A percentile compares a stretch with the other conserved stretches of the same genome.
Evolutionary conservation across 2,888 invertebrate species (phyloP).

Genomic region (Spatulosminthurus flaviceps): DNA sequence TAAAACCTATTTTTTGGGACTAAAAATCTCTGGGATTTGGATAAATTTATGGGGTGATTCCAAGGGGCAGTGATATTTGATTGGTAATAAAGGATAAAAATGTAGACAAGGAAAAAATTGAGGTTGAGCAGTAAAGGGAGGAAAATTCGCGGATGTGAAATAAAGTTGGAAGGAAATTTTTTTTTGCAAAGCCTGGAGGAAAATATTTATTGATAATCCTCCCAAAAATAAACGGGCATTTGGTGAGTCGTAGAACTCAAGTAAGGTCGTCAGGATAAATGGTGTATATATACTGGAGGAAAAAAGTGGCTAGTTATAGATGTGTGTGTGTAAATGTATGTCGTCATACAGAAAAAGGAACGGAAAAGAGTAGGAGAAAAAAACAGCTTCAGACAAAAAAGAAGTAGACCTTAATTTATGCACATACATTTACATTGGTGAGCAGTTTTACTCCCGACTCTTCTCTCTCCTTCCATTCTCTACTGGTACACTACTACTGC

Average conservation of each 20-base stretch:
- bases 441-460: slow-evolving; percentile 30
- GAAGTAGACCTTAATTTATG: slow-evolving; percentile 61
- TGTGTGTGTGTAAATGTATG: slow-evolving; percentile 1
- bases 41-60: too few species aligned
- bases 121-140: too few species aligned
- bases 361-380: slow-evolving; percentile 30
- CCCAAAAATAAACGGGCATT: not conserved
- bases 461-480: slow-evolving; percentile 9
- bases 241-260: not conserved
- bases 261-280: not conserved
- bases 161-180: too few species aligned
- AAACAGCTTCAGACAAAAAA: slow-evolving; percentile 39
- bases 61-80: too few species aligned
- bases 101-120: too few species aligned
- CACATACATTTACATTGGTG: slow-evolving; percentile 63
- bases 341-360: slow-evolving; percentile 30
- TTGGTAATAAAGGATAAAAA: too few species aligned
- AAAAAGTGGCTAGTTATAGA: too few species aligned
- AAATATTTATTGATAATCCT: too few species aligned
- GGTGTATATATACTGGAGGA: not conserved
- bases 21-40: too few species aligned
- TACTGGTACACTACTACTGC: slow-evolving; percentile 5
- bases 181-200: too few species aligned
- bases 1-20: too few species aligned
- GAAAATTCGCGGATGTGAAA: too few species aligned